phyloP scores from a whole-genome alignment of 92 coral and sea anemone genomes.

The Palythoa caribaeorum region DNA sequence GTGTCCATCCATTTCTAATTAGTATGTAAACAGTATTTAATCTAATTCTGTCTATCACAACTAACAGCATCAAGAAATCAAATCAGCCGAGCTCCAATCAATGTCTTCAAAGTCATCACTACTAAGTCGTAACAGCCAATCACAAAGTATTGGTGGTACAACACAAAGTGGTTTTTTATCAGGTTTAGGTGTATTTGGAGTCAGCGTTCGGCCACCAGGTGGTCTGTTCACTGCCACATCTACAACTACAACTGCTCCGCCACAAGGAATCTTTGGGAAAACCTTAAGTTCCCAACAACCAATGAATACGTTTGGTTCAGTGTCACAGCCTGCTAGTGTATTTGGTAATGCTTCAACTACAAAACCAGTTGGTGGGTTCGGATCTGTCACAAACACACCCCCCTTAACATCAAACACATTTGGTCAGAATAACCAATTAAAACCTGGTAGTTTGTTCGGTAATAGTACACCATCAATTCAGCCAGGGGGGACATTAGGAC shows the following conservation, averaged over 20 bases:
- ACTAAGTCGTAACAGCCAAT: neutral
- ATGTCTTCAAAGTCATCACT: conserved; percentile 12
- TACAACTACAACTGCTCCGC: conserved; percentile 25
- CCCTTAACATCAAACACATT: neutral
- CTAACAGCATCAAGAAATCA: conserved; percentile 49
- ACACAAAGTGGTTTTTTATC: conserved; percentile 19
- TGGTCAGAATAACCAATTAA: conserved; percentile 24
- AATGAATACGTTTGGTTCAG: conserved; percentile 20
- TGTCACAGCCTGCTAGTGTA: conserved; percentile 27
- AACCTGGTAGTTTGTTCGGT: conserved; percentile 56
- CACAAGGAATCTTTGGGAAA: conserved; percentile 42
- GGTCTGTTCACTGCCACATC: conserved; percentile 17
- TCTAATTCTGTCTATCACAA: neutral
- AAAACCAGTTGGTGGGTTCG: conserved; percentile 47
- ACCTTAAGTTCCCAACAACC: neutral
- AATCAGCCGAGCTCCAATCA: conserved; percentile 41
- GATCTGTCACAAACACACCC: conserved; percentile 1
- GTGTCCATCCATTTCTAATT: no score
- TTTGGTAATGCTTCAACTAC: conserved; percentile 60
- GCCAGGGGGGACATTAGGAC: conserved; percentile 40
- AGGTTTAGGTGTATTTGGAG: neutral
- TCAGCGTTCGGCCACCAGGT: neutral
- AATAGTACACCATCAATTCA: conserved; percentile 35
- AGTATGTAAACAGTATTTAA: no score
- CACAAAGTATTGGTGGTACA: conserved; percentile 35